Base-by-base conservation (phyloP, 2,888 invertebrate species). In the Molorchus minor region DNA sequence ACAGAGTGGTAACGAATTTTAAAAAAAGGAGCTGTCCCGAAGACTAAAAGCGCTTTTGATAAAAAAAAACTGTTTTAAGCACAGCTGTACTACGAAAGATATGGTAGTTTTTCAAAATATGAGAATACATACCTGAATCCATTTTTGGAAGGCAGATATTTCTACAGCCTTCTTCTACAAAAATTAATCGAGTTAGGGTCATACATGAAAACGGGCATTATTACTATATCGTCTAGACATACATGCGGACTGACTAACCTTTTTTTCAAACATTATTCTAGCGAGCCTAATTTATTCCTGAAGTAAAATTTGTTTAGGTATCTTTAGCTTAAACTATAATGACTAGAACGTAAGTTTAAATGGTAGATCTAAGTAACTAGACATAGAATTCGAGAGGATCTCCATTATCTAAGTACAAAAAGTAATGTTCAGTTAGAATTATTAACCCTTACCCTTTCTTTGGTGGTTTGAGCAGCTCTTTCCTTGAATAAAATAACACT, bases 391-490 rank as follows among this genome's bases (percentile, higher is more conserved):
- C n/a, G n/a, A n/a, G n/a, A 25, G 25, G 25, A 3, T 35, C 7
- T 33, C 44, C 25, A 20, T 55, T 38, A 20, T 2, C 46, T 46
- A 55, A 54, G 25, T 10, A 30, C 45, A 46, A 25, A 29, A 15
- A 33, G 40, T 52, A 1, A 38, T 20, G 5, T 33, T 20, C 21
- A n/a, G 41, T 43, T 29, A 21, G 49, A 52, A 56, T 53, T n/a
- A n/a, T n/a, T 46, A 59, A 56, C 64, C 47, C 79, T 75, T 80
- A 81, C 81, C 80, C 80, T 76, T 71, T 81, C 81, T 77, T 80
- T 81, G 58, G 79, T 75, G 64, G 77, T 75, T 74, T 75, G 77
- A 66, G 78, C 79, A 58, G 80, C 80, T 65, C 79, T 75, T 75
- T 81, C 80, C 80, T 81, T 80, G 74, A 78, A 78, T 72, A 75